These are phyloP conservation scores for Megaustenia siamemsis DNA, from an alignment of 2,888 invertebrate genomes.

Conservation along the genomic window DNA sequence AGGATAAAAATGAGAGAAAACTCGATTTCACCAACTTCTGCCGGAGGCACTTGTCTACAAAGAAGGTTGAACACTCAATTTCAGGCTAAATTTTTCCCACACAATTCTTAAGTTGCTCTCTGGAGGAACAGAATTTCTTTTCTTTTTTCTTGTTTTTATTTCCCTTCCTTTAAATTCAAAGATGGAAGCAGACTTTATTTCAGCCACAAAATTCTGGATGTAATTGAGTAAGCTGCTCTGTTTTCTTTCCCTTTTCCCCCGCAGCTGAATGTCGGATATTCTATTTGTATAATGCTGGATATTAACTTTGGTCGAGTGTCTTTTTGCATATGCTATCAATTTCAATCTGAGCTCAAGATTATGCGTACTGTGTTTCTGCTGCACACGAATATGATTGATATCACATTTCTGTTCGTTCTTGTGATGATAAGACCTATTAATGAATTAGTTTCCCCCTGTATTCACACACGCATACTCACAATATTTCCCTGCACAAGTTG, in stretches of 20 bases:
- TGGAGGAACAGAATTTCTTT: neutral
- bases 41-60: constrained; percentile 18
- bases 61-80: constrained; percentile 40
- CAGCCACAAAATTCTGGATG: neutral
- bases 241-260: neutral
- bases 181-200: neutral
- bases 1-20: constrained; percentile 7
- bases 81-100: constrained; percentile 15
- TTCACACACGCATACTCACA: too few relatives aligned
- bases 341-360: neutral
- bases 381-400: too few relatives aligned
- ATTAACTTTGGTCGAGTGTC: neutral
- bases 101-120: constrained; percentile 6
- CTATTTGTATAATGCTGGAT: neutral
- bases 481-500: too few relatives aligned
- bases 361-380: too few relatives aligned
- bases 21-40: constrained; percentile 27
- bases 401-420: too few relatives aligned
- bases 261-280: neutral
- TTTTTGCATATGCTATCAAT: neutral
- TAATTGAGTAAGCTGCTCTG: constrained; percentile 24
- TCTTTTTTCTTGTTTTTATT: neutral
- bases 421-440: too few relatives aligned
- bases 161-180: constrained; percentile 31
- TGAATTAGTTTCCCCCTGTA: too few relatives aligned